These are phyloP conservation scores for Aldrovandia affinis DNA, from an alignment of 2,797 vertebrate genomes.

Conservation along the genomic window DNA sequence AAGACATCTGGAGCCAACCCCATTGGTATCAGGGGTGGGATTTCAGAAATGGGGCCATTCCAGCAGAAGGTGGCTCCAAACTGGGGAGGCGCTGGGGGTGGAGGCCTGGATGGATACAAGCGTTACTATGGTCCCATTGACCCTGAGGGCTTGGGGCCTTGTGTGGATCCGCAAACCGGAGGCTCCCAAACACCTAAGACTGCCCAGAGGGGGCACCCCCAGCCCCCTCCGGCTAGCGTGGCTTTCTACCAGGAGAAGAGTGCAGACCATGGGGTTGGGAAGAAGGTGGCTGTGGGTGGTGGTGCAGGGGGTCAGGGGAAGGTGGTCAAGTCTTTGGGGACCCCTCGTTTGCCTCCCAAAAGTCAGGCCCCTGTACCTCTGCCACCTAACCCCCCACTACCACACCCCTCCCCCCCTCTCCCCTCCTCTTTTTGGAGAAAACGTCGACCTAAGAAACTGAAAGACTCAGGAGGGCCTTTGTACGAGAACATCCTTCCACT, in stretches of 20 bases:
- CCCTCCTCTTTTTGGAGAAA: constrained; percentile 85
- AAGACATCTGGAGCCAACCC: constrained; percentile 73
- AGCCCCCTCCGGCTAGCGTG: constrained; percentile 75
- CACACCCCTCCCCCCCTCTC: constrained; percentile 87
- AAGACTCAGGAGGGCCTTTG: constrained; percentile 81
- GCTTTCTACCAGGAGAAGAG: constrained; percentile 81
- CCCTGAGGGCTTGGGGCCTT: constrained; percentile 86
- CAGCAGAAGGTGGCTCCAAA: constrained; percentile 75
- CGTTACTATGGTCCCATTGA: constrained; percentile 93
- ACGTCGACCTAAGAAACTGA: constrained; percentile 84
- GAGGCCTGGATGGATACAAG: constrained; percentile 88
- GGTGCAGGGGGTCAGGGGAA: constrained; percentile 80
- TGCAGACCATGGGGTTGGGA: constrained; percentile 79
- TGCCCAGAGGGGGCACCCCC: constrained; percentile 76
- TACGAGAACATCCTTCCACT: constrained; percentile 81
- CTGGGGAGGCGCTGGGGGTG: constrained; percentile 59
- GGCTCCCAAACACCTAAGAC: constrained; percentile 84
- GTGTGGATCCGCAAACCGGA: constrained; percentile 77
- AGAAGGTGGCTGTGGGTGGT: constrained; percentile 78
- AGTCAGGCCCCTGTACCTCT: constrained; percentile 76
- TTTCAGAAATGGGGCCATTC: constrained; percentile 75
- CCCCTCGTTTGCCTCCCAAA: constrained; percentile 77
- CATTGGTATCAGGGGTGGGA: constrained; percentile 65
- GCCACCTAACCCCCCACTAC: constrained; percentile 83
- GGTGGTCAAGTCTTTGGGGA: constrained; percentile 77